phyloP scores from a whole-genome alignment of 2,797 vertebrate species.

The Microctenopoma steveboyesi region DNA sequence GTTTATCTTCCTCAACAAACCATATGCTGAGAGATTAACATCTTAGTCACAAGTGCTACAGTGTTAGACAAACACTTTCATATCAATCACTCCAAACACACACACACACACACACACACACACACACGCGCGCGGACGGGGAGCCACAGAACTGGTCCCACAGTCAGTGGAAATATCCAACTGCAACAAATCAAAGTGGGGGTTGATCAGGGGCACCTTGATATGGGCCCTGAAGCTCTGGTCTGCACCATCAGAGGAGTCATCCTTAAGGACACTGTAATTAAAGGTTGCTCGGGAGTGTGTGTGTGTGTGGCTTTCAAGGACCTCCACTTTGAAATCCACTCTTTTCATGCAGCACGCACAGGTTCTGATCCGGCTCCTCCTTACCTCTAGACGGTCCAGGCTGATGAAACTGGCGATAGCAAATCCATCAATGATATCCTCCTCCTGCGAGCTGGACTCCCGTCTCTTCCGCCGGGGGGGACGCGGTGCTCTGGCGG shows the following conservation, averaged over 20 bases:
- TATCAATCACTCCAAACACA: constrained; percentile 16
- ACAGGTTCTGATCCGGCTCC: constrained; percentile 48
- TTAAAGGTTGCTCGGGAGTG: constrained; percentile 31
- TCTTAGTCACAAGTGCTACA: constrained; percentile 28
- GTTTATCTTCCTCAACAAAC: constrained; percentile 26
- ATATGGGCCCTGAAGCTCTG: background rate
- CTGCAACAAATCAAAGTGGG: constrained; percentile 19
- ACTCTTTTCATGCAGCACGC: constrained; percentile 45
- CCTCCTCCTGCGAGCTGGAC: constrained; percentile 96
- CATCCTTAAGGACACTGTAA: constrained; percentile 22
- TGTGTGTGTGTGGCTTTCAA: constrained; percentile 2
- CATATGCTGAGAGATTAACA: constrained; percentile 34
- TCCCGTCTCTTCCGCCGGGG: constrained; percentile 91
- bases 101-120: background rate
- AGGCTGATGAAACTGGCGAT: constrained; percentile 95
- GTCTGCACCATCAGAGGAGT: constrained; percentile 23
- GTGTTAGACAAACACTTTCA: constrained; percentile 31
- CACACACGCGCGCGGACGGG: background rate
- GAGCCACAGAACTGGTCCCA: background rate
- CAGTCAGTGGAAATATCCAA: background rate
- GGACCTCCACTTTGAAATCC: constrained; percentile 41
- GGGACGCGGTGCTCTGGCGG: constrained; percentile 86
- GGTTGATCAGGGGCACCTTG: constrained; percentile 16
- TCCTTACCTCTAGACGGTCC: constrained; percentile 93
- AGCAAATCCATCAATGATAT: constrained; percentile 97